Evolutionary conservation across 1,140 invertebrate species (phyloP).

Genomic region (Pomacea maculata): DNA sequence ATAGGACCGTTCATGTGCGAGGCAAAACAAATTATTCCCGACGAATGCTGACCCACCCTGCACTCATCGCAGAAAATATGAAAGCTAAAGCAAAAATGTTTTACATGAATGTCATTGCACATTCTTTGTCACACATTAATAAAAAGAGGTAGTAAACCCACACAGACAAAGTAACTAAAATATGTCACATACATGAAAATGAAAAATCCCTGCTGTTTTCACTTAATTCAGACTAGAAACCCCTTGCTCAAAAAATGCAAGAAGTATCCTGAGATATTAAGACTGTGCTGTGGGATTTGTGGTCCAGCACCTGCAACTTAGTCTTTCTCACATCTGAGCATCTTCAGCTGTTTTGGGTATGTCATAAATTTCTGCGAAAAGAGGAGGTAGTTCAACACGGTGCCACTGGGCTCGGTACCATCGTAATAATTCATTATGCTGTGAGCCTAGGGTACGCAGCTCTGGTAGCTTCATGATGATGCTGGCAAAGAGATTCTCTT

Average conservation of each 20-base stretch:
- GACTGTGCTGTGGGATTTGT: too few species aligned
- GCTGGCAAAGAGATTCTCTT: slow-evolving; percentile 74
- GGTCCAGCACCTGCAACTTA: too few species aligned
- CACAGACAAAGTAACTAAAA: not conserved
- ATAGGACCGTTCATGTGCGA: not conserved
- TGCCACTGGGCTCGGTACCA: slow-evolving; percentile 92
- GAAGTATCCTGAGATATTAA: too few species aligned
- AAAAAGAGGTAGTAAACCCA: not conserved
- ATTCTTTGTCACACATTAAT: not conserved
- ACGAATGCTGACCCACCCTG: not conserved
- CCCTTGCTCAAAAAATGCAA: too few species aligned
- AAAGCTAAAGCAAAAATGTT: not conserved
- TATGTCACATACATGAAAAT: not conserved
- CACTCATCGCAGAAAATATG: not conserved
- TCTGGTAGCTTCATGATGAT: slow-evolving; percentile 81
- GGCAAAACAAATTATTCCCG: not conserved
- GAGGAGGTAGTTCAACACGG: slow-evolving; percentile 84
- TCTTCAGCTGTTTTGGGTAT: slow-evolving; percentile 84
- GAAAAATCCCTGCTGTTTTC: not conserved
- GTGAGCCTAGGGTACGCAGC: slow-evolving; percentile 81
- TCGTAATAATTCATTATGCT: slow-evolving; percentile 85
- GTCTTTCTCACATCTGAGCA: slow-evolving; percentile 19
- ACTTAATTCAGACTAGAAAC: too few species aligned
- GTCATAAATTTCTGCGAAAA: slow-evolving; percentile 97
- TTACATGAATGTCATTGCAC: too few species aligned